phyloP scores from a whole-genome alignment of 2,797 vertebrate genomes.

The Bothrops alternatus region DNA sequence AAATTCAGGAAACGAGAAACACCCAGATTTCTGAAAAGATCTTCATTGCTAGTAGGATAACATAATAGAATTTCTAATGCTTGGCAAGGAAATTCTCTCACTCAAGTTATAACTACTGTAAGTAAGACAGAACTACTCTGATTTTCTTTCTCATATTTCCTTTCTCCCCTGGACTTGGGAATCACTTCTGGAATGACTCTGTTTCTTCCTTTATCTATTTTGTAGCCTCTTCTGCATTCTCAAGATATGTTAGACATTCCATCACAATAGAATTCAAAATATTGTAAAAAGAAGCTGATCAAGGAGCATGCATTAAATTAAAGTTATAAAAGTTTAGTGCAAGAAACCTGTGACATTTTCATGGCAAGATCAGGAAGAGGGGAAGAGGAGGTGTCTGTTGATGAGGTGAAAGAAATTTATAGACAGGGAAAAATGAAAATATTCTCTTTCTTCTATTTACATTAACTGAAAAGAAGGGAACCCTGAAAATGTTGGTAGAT shows the following conservation, averaged over 20 bases:
- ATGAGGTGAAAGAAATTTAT: not conserved
- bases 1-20: not conserved
- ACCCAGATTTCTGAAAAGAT: not conserved
- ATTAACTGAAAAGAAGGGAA: not conserved
- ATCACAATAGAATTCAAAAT: conserved; percentile 58
- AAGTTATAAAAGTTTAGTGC: conserved; percentile 20
- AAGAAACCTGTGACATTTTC: rapidly evolving
- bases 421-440: not conserved
- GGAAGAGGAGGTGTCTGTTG: not conserved
- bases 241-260: too few species aligned
- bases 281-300: conserved; percentile 66
- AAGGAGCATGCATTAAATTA: conserved; percentile 47
- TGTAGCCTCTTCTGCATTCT: not conserved
- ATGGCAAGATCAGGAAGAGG: not conserved
- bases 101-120: not conserved
- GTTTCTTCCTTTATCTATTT: not conserved
- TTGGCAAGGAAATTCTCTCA: not conserved
- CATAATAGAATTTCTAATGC: not conserved
- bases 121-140: not conserved
- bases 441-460: not conserved
- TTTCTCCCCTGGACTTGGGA: not conserved
- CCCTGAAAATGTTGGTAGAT: not conserved
- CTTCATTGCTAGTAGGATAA: not conserved
- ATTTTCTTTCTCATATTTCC: not conserved
- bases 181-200: not conserved